These are phyloP conservation scores for Clarias gariepinus DNA, from an alignment of 2,113 vertebrate genomes.

Conservation along the genomic window DNA sequence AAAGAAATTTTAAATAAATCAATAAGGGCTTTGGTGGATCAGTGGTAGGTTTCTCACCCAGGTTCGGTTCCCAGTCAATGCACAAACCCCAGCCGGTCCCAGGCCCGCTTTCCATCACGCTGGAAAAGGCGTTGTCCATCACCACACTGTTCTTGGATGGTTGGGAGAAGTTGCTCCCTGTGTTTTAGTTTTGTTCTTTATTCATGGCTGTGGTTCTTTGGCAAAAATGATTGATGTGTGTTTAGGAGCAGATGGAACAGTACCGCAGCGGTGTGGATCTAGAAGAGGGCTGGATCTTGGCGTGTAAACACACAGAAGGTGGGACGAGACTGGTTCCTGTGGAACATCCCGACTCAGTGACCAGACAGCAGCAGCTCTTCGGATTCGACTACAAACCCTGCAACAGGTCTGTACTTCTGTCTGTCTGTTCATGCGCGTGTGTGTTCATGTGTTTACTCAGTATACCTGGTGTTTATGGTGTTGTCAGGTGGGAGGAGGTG, in stretches of 20 bases:
- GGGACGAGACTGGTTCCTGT: constrained; percentile 90
- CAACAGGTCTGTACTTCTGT: constrained; percentile 73
- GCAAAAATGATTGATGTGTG: background rate
- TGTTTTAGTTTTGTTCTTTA: too few relatives aligned
- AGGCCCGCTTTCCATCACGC: too few relatives aligned
- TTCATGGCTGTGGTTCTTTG: too few relatives aligned
- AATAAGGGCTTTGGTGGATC: too few relatives aligned
- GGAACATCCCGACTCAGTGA: constrained; percentile 84
- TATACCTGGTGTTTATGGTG: background rate
- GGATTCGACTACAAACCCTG: constrained; percentile 90
- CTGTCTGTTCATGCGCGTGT: background rate
- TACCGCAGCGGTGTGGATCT: constrained; percentile 81
- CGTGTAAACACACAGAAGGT: constrained; percentile 89
- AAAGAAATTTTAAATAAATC: too few relatives aligned
- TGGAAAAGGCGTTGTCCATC: too few relatives aligned
- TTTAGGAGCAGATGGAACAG: constrained; percentile 91
- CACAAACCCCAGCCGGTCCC: too few relatives aligned
- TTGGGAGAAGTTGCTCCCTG: too few relatives aligned
- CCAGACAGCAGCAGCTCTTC: constrained; percentile 90
- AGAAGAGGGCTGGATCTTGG: constrained; percentile 91
- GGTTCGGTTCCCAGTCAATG: too few relatives aligned
- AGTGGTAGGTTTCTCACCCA: too few relatives aligned
- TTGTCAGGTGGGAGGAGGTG: constrained; percentile 89
- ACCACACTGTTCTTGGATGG: too few relatives aligned
- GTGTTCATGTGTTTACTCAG: background rate